phyloP scores from a whole-genome alignment of 2,888 invertebrate genomes.

The Palloptera scutellata region DNA sequence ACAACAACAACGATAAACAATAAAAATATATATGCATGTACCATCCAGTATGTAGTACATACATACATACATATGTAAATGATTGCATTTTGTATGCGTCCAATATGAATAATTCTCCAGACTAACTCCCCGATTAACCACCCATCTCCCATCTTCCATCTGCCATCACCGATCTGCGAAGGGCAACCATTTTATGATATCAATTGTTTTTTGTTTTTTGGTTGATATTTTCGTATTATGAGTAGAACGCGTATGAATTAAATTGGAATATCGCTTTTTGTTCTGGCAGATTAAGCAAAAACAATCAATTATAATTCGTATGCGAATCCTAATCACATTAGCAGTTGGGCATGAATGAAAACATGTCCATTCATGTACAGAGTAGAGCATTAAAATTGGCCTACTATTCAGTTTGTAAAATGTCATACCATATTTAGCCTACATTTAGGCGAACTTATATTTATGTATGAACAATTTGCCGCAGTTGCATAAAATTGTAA shows the following conservation, averaged over 20 bases:
- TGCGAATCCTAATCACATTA: background rate
- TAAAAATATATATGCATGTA: background rate
- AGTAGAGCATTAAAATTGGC: background rate
- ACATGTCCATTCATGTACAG: background rate
- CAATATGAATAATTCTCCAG: background rate
- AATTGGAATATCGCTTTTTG: too few relatives aligned
- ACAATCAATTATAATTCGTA: conserved; percentile 7
- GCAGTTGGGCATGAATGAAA: background rate
- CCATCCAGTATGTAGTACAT: background rate
- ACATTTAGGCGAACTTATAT: background rate
- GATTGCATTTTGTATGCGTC: background rate
- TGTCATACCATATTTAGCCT: background rate
- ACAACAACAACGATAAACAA: background rate
- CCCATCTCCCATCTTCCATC: background rate
- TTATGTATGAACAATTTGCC: background rate
- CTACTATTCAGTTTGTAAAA: background rate
- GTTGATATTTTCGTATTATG: background rate
- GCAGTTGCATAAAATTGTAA: too few relatives aligned
- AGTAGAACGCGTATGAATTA: too few relatives aligned
- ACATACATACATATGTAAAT: too few relatives aligned
- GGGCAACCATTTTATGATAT: background rate
- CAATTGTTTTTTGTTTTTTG: background rate
- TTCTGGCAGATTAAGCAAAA: background rate
- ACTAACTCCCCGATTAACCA: background rate
- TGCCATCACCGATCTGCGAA: background rate